Evolutionary conservation across 1,140 invertebrate species (phyloP).

Genomic region (Lasaia peninsularis): DNA sequence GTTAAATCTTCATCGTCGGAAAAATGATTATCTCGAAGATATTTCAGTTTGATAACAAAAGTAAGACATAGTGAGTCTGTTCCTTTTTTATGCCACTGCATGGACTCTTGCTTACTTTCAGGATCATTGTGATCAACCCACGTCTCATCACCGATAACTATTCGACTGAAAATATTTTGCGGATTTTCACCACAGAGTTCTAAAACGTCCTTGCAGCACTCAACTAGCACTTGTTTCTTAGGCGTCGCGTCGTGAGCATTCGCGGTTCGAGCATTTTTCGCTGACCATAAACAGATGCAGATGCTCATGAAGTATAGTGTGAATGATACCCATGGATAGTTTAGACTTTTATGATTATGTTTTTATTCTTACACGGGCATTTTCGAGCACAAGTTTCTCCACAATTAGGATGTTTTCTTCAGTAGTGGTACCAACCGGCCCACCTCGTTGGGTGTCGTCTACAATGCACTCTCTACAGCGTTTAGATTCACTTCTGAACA

Average conservation of each 20-base stretch:
- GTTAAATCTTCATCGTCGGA: background rate
- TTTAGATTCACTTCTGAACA: too few species aligned
- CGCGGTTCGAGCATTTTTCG: background rate
- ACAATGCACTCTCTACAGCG: too few species aligned
- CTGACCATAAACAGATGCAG: constrained; percentile 13
- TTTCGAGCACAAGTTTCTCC: too few species aligned
- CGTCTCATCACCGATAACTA: constrained; percentile 3
- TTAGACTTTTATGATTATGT: background rate
- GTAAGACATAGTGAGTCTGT: background rate
- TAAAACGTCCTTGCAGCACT: background rate
- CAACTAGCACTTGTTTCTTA: too few species aligned
- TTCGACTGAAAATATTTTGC: background rate
- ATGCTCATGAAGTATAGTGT: background rate
- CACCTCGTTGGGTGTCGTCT: too few species aligned
- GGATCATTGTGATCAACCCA: constrained; percentile 12
- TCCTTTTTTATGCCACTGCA: background rate
- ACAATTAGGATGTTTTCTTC: too few species aligned
- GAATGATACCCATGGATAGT: too few species aligned
- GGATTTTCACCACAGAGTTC: constrained; percentile 12
- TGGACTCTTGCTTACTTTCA: constrained; percentile 14
- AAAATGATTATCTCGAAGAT: background rate
- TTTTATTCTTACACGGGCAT: background rate
- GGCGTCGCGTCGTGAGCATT: background rate
- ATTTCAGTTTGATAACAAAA: background rate
- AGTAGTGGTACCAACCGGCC: too few species aligned